These are phyloP conservation scores for Peromyscus californicus DNA, from an alignment of 2,113 vertebrate genomes.

Conservation along the genomic window DNA sequence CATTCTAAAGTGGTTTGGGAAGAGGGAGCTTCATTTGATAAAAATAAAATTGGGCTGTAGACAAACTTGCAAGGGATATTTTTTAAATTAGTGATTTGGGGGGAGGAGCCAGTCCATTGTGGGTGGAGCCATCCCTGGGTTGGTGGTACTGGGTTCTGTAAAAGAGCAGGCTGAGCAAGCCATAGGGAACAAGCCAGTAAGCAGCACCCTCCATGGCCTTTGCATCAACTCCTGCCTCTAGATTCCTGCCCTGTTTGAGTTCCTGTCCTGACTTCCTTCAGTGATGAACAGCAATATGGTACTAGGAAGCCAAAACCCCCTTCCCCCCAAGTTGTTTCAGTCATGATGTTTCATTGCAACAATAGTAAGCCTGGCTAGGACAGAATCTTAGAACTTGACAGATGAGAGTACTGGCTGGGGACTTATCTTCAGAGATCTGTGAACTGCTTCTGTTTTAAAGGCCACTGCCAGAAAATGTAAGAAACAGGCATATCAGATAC, in stretches of 20 bases:
- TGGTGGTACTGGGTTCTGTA: not conserved
- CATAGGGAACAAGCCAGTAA: not conserved
- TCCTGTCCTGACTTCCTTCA: not conserved
- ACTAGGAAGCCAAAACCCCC: not conserved
- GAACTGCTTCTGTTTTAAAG: slow-evolving; percentile 68
- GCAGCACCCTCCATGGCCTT: not conserved
- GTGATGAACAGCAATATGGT: not conserved
- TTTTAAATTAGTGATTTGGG: not conserved
- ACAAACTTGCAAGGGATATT: not conserved
- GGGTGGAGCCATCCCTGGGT: not conserved
- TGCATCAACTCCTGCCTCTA: not conserved
- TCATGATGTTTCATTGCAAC: not conserved
- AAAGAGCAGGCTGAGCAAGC: not conserved
- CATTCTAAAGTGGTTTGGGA: not conserved
- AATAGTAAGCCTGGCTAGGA: not conserved
- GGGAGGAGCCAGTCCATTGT: not conserved
- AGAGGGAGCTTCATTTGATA: not conserved
- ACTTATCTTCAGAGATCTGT: slow-evolving; percentile 54
- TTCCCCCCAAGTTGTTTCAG: not conserved
- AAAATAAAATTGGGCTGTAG: not conserved
- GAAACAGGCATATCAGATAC: slow-evolving; percentile 67
- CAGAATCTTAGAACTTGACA: not conserved
- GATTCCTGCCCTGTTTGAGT: not conserved
- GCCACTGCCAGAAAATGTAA: slow-evolving; percentile 58
- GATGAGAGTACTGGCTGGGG: not conserved